Percentiles rank a stretch among this genome's conserved stretches.
phyloP scores from a whole-genome alignment of 2,113 vertebrate genomes.

The Nothocercus nigrocapillus region DNA sequence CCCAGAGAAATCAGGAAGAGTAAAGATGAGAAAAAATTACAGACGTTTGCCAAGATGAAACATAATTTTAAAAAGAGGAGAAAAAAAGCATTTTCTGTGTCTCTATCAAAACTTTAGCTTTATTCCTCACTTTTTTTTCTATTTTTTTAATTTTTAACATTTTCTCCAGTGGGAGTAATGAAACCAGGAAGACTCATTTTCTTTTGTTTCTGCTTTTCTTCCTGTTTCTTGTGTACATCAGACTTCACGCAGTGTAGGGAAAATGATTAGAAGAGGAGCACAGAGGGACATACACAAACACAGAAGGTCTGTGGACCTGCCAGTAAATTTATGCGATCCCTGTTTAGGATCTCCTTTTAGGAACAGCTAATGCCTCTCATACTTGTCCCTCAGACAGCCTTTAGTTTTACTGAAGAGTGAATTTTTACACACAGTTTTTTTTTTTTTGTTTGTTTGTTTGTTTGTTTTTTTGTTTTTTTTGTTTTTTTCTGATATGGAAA shows the following conservation, averaged over 20 bases:
- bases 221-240: not conserved
- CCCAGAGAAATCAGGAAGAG: slow-evolving; percentile 14
- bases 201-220: not conserved
- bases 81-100: not conserved
- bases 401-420: rapidly evolving
- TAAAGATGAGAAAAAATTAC: slow-evolving; percentile 54
- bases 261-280: not conserved
- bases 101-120: slow-evolving; percentile 26
- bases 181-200: not conserved
- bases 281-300: not conserved
- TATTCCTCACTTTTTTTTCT: not conserved
- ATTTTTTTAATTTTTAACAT: slow-evolving; percentile 26
- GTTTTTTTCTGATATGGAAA: not conserved
- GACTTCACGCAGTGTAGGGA: not conserved
- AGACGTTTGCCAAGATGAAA: slow-evolving; percentile 31
- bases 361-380: not conserved
- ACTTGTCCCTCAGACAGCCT: rapidly evolving
- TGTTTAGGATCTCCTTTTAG: not conserved
- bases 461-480: not conserved
- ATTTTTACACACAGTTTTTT: not conserved
- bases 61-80: slow-evolving; percentile 11
- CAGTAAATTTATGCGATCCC: not conserved
- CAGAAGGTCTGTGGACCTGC: not conserved
- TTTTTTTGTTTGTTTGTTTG: too few species aligned
- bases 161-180: slow-evolving; percentile 31